These are phyloP conservation scores for Thunnus thynnus DNA, from an alignment of 2,113 vertebrate species.

Conservation along the genomic window DNA sequence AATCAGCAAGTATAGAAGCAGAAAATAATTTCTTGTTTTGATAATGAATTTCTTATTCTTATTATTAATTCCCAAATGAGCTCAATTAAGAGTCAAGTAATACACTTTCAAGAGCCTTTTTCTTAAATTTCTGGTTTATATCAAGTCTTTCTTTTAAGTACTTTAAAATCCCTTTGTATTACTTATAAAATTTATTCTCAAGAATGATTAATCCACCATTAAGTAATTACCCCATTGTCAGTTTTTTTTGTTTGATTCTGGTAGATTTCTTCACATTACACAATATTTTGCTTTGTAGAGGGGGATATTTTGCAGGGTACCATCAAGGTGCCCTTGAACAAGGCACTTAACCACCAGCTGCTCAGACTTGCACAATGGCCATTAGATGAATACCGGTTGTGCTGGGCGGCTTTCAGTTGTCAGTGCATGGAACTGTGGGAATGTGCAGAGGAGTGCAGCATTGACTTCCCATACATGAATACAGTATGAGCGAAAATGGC, in stretches of 20 bases:
- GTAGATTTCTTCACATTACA: not conserved
- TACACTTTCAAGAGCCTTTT: too few species aligned
- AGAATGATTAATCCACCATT: too few species aligned
- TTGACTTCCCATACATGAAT: slow-evolving; percentile 40
- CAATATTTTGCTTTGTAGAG: not conserved
- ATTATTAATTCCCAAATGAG: not conserved
- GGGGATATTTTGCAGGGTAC: slow-evolving; percentile 6
- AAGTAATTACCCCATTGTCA: too few species aligned
- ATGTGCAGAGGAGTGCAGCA: slow-evolving; percentile 15
- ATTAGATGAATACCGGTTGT: slow-evolving; percentile 40
- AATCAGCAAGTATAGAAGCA: not conserved
- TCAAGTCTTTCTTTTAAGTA: too few species aligned
- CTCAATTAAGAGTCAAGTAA: not conserved
- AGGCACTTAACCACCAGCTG: slow-evolving; percentile 63
- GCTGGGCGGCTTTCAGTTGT: slow-evolving; percentile 45
- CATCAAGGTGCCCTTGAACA: slow-evolving; percentile 67
- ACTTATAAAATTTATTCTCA: too few species aligned
- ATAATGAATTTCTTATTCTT: too few species aligned
- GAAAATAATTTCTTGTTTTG: not conserved
- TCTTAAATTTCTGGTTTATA: too few species aligned
- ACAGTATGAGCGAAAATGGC: not conserved
- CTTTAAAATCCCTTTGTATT: too few species aligned
- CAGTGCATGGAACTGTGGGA: slow-evolving; percentile 40
- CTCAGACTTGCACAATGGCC: slow-evolving; percentile 50
- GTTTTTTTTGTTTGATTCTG: not conserved